Evolutionary conservation across 2,797 vertebrate species (phyloP).

Genomic region (Odontamblyopus rebecca): DNA sequence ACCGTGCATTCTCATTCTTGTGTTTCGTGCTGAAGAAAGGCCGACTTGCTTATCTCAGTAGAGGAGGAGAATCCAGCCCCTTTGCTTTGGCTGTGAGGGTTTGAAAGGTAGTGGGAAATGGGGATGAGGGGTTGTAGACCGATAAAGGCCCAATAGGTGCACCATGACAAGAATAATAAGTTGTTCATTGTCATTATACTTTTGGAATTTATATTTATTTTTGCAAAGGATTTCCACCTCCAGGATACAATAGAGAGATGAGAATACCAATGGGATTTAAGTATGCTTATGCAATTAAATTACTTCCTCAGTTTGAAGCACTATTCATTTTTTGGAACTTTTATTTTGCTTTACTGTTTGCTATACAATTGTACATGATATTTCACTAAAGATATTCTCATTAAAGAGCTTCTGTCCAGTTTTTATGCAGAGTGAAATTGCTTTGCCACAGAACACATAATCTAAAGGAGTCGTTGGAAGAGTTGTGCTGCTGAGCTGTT

Average conservation of each 20-base stretch:
- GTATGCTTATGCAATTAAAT: neutral
- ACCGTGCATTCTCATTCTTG: constrained; percentile 62
- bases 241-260: constrained; percentile 31
- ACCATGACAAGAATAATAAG: constrained; percentile 54
- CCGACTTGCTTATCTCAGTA: constrained; percentile 65
- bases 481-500: too few species aligned
- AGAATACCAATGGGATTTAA: constrained; percentile 27
- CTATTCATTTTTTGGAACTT: neutral
- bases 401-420: neutral
- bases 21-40: constrained; percentile 62
- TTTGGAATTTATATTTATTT: constrained; percentile 50
- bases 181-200: constrained; percentile 45
- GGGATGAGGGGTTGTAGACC: constrained; percentile 48
- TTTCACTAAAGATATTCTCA: neutral
- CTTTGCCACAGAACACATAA: neutral
- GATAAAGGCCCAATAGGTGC: constrained; percentile 57
- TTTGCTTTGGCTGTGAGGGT: constrained; percentile 46
- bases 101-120: constrained; percentile 51
- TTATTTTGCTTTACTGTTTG: neutral
- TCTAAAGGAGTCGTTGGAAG: neutral
- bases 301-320: neutral
- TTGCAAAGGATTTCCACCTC: constrained; percentile 18
- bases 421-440: neutral
- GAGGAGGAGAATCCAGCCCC: constrained; percentile 50
- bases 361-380: neutral